Evolutionary conservation across 2,113 vertebrate species (phyloP).

Genomic region (Myodes glareolus): DNA sequence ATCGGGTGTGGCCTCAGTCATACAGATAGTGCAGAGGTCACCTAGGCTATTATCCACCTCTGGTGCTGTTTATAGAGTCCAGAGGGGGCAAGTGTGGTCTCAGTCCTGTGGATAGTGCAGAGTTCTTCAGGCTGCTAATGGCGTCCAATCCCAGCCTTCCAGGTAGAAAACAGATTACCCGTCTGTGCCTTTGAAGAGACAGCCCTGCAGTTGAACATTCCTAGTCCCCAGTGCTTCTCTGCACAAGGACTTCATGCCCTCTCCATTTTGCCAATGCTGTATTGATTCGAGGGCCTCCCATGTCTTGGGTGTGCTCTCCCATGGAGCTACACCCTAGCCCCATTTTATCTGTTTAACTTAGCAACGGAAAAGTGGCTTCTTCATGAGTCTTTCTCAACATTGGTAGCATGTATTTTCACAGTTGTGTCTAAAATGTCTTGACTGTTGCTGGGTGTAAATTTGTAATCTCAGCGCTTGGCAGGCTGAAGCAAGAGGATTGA

Average conservation of each 20-base stretch:
- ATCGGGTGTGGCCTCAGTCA: neutral
- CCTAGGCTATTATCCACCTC: neutral
- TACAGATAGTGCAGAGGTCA: neutral
- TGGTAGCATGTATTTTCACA: constrained; percentile 13
- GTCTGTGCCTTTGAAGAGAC: neutral
- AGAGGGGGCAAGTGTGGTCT: neutral
- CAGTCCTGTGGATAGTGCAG: neutral
- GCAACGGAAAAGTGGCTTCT: neutral
- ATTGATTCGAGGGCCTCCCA: neutral
- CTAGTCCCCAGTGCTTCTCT: neutral
- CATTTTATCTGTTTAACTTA: neutral
- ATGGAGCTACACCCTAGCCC: neutral
- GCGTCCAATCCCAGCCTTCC: neutral
- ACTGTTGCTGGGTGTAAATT: neutral
- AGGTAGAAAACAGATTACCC: neutral
- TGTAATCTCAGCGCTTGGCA: neutral
- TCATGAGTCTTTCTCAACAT: neutral
- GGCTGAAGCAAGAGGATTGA: neutral
- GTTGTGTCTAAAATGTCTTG: constrained; percentile 13
- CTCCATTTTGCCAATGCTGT: neutral
- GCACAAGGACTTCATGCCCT: neutral
- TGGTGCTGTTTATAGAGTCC: neutral
- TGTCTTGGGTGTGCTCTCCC: neutral
- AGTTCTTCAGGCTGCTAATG: neutral
- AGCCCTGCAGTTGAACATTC: neutral